A percentile compares a stretch with the other conserved stretches of the same genome.
These are phyloP conservation scores for Lucinisca nassula DNA, from an alignment of 2,888 invertebrate species.

Conservation along the genomic window DNA sequence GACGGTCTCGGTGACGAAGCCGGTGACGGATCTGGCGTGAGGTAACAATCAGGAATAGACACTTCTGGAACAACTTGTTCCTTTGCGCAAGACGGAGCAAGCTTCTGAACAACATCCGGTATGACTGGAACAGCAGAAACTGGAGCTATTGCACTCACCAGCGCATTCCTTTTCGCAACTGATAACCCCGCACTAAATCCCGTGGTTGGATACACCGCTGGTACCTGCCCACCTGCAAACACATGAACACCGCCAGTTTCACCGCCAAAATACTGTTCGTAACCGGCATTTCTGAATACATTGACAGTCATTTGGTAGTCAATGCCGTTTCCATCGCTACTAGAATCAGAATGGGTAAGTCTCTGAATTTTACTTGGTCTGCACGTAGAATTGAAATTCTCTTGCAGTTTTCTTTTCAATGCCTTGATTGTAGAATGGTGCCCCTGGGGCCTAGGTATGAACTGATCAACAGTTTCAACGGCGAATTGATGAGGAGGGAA, in stretches of 20 bases:
- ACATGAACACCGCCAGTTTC: conserved; percentile 18
- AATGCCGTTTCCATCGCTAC: conserved; percentile 23
- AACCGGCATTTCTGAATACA: conserved; percentile 40
- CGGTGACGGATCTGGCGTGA: conserved; percentile 85
- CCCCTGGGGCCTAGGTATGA: conserved; percentile 56
- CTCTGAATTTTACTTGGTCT: conserved; percentile 78
- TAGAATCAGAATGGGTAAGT: conserved; percentile 53
- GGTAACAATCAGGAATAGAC: conserved; percentile 80
- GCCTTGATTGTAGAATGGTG: conserved; percentile 81
- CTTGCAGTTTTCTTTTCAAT: conserved; percentile 83
- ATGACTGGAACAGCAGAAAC: conserved; percentile 30
- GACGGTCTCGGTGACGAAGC: conserved; percentile 80
- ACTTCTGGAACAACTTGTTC: conserved; percentile 82
- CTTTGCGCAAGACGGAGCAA: conserved; percentile 63
- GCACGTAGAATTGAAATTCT: conserved; percentile 76
- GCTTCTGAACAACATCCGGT: conserved; percentile 66
- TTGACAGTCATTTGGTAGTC: conserved; percentile 67
- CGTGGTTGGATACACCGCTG: conserved; percentile 71
- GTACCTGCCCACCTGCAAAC: conserved; percentile 49
- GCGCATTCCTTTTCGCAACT: conserved; percentile 62
- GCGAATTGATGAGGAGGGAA: conserved; percentile 43
- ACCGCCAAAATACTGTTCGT: not conserved
- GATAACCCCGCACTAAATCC: conserved; percentile 45
- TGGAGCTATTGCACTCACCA: conserved; percentile 52
- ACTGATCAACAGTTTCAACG: conserved; percentile 37